A percentile compares a stretch with the other conserved stretches of the same genome.
These are phyloP conservation scores for Baronia brevicornis DNA, from an alignment of 2,888 invertebrate genomes.

Conservation along the genomic window DNA sequence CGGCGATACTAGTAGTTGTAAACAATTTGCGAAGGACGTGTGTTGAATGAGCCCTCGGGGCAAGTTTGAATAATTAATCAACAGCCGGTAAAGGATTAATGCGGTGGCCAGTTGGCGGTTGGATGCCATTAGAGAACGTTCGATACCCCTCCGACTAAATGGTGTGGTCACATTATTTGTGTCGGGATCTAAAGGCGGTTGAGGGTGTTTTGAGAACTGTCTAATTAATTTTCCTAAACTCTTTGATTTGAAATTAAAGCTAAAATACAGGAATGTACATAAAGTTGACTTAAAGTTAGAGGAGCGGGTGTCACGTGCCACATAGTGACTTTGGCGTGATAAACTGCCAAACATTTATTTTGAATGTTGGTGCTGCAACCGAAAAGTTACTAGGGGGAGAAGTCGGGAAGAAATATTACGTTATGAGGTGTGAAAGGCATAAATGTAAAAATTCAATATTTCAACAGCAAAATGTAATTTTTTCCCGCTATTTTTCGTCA, in stretches of 20 bases:
- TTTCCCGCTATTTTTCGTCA: slow-evolving; percentile 54
- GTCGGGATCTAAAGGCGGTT: slow-evolving; percentile 30
- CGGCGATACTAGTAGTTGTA: slow-evolving; percentile 33
- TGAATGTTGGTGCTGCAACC: slow-evolving; percentile 65
- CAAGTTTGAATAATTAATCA: slow-evolving; percentile 73
- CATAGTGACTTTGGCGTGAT: slow-evolving; percentile 45
- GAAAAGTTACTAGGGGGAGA: slow-evolving; percentile 59
- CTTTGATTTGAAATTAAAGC: slow-evolving; percentile 15
- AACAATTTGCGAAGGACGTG: slow-evolving; percentile 56
- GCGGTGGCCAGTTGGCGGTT: slow-evolving; percentile 71
- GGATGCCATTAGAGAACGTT: slow-evolving; percentile 69
- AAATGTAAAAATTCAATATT: slow-evolving; percentile 75
- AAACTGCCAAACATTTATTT: slow-evolving; percentile 72
- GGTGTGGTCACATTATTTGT: slow-evolving; percentile 61
- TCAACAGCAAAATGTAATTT: slow-evolving; percentile 53
- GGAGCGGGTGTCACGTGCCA: slow-evolving; percentile 20
- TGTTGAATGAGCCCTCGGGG: slow-evolving; percentile 41
- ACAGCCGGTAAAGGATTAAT: slow-evolving; percentile 71
- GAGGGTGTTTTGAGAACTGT: slow-evolving; percentile 35
- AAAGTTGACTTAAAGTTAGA: slow-evolving; percentile 1
- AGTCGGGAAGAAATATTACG: slow-evolving; percentile 67
- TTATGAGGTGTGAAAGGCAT: slow-evolving; percentile 75
- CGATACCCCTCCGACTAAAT: slow-evolving; percentile 63
- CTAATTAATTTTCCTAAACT: slow-evolving; percentile 24
- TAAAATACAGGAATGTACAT: slow-evolving; percentile 7